Conservation (phyloP, 23 tunicate genomes). For the Ciona savignyi region DNA sequence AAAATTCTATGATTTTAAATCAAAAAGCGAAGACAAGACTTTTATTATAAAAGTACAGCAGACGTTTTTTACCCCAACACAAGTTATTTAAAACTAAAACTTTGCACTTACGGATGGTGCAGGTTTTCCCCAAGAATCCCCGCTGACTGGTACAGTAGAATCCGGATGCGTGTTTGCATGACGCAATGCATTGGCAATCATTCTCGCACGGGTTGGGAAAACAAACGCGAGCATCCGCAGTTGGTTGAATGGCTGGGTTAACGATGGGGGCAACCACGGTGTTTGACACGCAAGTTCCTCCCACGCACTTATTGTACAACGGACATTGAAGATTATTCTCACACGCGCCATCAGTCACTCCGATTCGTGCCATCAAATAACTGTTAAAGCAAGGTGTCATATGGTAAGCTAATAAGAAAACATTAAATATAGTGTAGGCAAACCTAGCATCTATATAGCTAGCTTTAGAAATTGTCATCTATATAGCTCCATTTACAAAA, state of each 20-base stretch:
- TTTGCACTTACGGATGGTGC: background rate
- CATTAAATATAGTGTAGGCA: too few relatives aligned
- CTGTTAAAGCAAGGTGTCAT: too few relatives aligned
- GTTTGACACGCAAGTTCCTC: background rate
- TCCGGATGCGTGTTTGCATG: conserved; percentile 14
- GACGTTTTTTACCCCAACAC: too few relatives aligned
- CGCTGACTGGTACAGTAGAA: background rate
- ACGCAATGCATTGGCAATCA: conserved; percentile 11
- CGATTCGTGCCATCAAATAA: too few relatives aligned
- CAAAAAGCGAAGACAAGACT: too few relatives aligned
- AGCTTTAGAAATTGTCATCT: too few relatives aligned
- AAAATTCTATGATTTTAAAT: too few relatives aligned
- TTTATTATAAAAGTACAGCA: too few relatives aligned
- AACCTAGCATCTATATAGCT: too few relatives aligned
- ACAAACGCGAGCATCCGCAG: background rate
- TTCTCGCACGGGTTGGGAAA: conserved; percentile 16
- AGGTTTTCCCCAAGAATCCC: background rate
- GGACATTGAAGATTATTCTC: background rate
- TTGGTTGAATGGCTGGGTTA: background rate
- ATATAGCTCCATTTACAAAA: too few relatives aligned
- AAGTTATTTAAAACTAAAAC: too few relatives aligned
- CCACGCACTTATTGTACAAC: background rate
- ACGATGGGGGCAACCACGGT: background rate
- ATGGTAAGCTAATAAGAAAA: too few relatives aligned
- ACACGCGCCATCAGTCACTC: background rate